phyloP scores from a whole-genome alignment of 2,797 vertebrate genomes.

The Yasuhikotakia modesta region DNA sequence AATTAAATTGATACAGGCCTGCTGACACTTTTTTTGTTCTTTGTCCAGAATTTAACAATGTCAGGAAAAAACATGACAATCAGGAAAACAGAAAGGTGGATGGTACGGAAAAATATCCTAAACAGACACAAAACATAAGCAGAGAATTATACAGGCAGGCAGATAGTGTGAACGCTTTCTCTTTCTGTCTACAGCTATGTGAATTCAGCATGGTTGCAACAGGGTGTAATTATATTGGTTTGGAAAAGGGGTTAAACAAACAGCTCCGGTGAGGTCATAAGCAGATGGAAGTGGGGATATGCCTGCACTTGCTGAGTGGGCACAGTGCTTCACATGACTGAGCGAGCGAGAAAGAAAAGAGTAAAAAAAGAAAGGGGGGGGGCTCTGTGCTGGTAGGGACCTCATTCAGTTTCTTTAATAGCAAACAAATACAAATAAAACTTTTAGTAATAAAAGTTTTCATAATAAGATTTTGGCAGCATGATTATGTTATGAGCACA shows the following conservation, averaged over 20 bases:
- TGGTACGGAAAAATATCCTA: neutral
- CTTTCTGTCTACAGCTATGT: constrained; percentile 1
- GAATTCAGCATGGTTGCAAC: constrained; percentile 72
- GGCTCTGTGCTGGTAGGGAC: constrained; percentile 1
- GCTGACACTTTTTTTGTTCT: neutral
- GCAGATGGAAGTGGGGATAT: constrained; percentile 80
- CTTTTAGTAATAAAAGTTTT: neutral
- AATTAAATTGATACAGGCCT: constrained; percentile 14
- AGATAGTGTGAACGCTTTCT: constrained; percentile 10
- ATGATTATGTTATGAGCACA: constrained; percentile 74
- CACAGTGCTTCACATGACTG: constrained; percentile 78
- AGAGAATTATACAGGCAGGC: neutral
- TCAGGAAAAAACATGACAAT: constrained; percentile 1
- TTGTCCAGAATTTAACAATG: neutral
- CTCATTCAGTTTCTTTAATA: neutral
- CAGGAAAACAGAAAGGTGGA: neutral
- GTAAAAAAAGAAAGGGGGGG: neutral
- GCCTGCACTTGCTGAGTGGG: constrained; percentile 84
- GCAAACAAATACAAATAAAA: neutral
- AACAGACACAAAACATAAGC: neutral
- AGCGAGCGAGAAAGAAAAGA: constrained; percentile 29
- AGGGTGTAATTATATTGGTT: constrained; percentile 80
- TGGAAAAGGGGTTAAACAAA: constrained; percentile 82
- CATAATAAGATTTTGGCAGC: constrained; percentile 60
- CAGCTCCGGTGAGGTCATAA: constrained; percentile 81